These are phyloP conservation scores for Champsocephalus esox DNA, from an alignment of 2,797 vertebrate genomes.

Conservation along the genomic window DNA sequence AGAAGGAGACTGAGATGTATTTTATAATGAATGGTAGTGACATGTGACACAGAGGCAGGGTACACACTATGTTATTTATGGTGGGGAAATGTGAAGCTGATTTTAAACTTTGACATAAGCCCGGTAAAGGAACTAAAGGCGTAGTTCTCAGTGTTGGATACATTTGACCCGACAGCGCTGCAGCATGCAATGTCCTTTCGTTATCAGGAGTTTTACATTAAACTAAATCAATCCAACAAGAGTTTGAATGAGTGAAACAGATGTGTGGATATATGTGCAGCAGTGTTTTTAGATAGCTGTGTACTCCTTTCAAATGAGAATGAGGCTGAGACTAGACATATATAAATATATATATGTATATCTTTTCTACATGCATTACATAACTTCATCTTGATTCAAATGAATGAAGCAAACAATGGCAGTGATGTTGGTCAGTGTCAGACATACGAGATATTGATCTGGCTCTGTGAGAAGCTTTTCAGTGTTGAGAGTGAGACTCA, in stretches of 20 bases:
- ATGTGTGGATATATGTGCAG: neutral
- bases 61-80: too few species aligned
- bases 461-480: conserved; percentile 5
- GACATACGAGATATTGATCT: neutral
- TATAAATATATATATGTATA: too few species aligned
- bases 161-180: neutral
- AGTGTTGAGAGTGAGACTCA: conserved; percentile 79
- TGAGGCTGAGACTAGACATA: conserved; percentile 1
- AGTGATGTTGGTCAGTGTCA: neutral
- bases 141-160: neutral
- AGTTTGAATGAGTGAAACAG: too few species aligned
- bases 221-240: too few species aligned
- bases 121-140: neutral
- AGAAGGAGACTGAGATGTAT: neutral
- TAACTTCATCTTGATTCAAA: conserved; percentile 6
- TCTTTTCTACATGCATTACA: neutral
- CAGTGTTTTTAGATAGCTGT: conserved; percentile 5
- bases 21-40: too few species aligned
- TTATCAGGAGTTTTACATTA: too few species aligned
- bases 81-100: neutral
- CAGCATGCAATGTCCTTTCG: too few species aligned
- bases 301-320: conserved; percentile 24
- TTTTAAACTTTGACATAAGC: neutral
- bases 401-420: neutral
- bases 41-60: too few species aligned